These are phyloP conservation scores for Rhimphoctona megacephalus DNA, from an alignment of 2,888 invertebrate genomes.

Conservation along the genomic window DNA sequence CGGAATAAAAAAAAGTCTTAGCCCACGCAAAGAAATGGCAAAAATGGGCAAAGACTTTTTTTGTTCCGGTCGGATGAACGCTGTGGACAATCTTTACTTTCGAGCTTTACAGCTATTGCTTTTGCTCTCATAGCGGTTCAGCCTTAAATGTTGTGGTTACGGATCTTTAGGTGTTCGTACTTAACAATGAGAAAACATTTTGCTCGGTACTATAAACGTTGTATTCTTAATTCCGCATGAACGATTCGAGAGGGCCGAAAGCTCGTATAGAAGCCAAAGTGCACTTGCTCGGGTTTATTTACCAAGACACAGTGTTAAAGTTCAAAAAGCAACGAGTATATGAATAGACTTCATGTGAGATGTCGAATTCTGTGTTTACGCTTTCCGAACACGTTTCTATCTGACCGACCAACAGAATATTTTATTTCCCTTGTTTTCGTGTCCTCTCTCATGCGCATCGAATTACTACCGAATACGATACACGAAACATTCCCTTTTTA, in stretches of 20 bases:
- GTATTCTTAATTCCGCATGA: background rate
- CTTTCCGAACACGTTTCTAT: constrained; percentile 57
- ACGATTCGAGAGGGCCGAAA: background rate
- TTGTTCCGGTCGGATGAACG: too few species aligned
- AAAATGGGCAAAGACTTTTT: too few species aligned
- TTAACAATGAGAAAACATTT: background rate
- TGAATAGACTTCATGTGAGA: background rate
- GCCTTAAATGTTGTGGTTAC: background rate
- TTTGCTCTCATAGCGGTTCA: background rate
- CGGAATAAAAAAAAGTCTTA: too few species aligned
- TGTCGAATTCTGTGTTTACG: constrained; percentile 37
- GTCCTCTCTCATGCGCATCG: constrained; percentile 6
- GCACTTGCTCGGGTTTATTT: constrained; percentile 26
- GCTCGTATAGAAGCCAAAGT: constrained; percentile 1
- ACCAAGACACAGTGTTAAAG: background rate
- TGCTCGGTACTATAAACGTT: background rate
- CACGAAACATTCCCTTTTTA: background rate
- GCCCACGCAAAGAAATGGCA: too few species aligned
- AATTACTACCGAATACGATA: constrained; percentile 2
- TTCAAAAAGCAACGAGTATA: constrained; percentile 32
- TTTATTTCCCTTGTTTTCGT: constrained; percentile 33
- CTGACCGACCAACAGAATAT: constrained; percentile 33
- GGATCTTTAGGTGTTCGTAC: background rate
- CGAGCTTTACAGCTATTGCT: too few species aligned
- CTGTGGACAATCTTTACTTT: too few species aligned